Base-by-base conservation (phyloP, 2,888 invertebrate species). In the Dynastes tityus region DNA sequence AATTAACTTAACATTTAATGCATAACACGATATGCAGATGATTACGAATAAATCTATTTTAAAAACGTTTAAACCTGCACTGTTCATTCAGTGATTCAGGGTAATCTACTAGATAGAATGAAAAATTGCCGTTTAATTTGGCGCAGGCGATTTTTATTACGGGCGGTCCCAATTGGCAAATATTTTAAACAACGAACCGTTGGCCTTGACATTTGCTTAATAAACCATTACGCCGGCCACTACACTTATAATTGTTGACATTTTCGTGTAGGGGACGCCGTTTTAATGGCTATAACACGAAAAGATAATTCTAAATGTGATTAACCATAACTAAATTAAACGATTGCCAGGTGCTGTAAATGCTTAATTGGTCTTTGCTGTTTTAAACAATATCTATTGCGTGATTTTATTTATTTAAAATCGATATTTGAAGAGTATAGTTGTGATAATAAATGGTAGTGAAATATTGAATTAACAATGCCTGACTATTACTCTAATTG, bases 141-240 rank as follows among this genome's bases (percentile, higher is more conserved):
- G n/a, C 6, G 9, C 11, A 16, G 22, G 67, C 27, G 6, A 22
- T 68, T 68, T 68, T 51, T 67, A 16, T 5, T 13, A 67, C 27
- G 68, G 68, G 68, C 51, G 68, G 68, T 9, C 13, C 22, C 51
- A 29, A 22, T 70, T 29, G 22, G 13, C 51, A 9, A 58, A 58
- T 22, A 58, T 22, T 53, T 53, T 29, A 70, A 70, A 53, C 49
- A 70, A 53, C 53, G n/a, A 32, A 70, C 11, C 5, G 27, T 8
- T 70, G 13, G 53, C 70, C 70, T 70, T 70, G 70, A 70, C 70
- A 70, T 70, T 70, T 70, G 29, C 29, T 70, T 53, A 53, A 53
- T 70, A 55, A 29, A 70, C n/a, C n/a, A 70, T 53, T 70, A 53
- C 45, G 11, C 45, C 1, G 45, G 45, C 55, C 55, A 55, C 55